A percentile compares a stretch with the other conserved stretches of the same genome.
These are phyloP conservation scores for Glaucomys volans DNA, from an alignment of 2,113 vertebrate species.

Conservation along the genomic window DNA sequence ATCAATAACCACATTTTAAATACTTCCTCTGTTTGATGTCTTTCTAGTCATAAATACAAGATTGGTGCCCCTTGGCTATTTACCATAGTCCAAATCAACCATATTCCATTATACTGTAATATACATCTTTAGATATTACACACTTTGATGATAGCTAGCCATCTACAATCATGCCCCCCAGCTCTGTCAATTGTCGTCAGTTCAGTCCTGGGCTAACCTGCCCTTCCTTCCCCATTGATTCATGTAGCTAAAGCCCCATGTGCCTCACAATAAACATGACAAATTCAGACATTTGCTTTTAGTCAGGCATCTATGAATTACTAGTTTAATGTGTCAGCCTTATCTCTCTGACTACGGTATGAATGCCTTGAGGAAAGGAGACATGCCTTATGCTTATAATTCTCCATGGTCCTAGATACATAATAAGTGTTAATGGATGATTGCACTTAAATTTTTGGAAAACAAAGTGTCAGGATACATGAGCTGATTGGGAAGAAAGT, in stretches of 20 bases:
- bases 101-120: neutral
- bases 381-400: neutral
- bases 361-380: slow-evolving; percentile 22
- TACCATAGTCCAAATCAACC: neutral
- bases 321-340: neutral
- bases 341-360: slow-evolving; percentile 44
- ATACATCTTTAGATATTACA: slow-evolving; percentile 8
- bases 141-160: neutral
- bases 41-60: neutral
- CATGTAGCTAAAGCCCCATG: neutral
- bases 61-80: neutral
- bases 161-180: neutral
- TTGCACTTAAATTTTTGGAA: neutral
- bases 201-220: neutral
- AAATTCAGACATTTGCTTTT: slow-evolving; percentile 28
- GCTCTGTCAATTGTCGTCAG: neutral
- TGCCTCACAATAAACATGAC: neutral
- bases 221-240: neutral
- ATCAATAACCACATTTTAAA: neutral
- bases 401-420: neutral
- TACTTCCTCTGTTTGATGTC: slow-evolving; percentile 40
- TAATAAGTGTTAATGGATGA: neutral
- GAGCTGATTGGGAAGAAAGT: neutral
- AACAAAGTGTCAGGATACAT: neutral
- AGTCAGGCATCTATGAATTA: slow-evolving; percentile 35